Percentiles rank a stretch among this genome's conserved stretches.
Evolutionary conservation across 2,113 vertebrate genomes (phyloP).

Genomic region (Tonatia bakeri): DNA sequence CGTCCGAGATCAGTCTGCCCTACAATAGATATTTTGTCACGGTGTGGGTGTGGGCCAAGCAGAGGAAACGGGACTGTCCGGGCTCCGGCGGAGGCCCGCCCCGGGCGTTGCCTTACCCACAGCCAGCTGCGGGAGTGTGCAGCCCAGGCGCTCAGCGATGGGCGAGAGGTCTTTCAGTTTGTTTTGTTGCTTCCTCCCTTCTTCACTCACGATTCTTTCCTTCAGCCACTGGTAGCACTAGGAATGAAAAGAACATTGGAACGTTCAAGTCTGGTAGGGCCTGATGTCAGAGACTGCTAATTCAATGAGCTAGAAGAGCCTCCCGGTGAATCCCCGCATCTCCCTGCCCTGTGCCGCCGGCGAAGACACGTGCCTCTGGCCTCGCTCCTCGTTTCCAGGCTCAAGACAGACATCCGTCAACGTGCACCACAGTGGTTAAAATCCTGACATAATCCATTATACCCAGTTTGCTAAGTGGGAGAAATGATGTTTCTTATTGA

Average conservation of each 20-base stretch:
- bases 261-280: background rate
- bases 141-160: constrained; percentile 94
- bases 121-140: constrained; percentile 96
- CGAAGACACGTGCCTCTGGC: background rate
- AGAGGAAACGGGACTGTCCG: accelerated
- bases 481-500: background rate
- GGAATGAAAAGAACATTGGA: background rate
- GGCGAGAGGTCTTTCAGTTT: constrained; percentile 95
- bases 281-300: background rate
- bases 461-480: background rate
- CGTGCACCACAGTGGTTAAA: background rate
- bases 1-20: background rate
- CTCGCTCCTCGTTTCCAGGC: background rate
- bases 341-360: background rate
- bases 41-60: accelerated
- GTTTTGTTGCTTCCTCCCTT: constrained; percentile 93
- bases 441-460: background rate
- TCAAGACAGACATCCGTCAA: background rate
- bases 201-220: constrained; percentile 96
- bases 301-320: background rate
- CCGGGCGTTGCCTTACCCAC: constrained; percentile 85
- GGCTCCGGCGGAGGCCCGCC: background rate
- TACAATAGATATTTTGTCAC: background rate
- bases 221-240: constrained; percentile 99
- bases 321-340: background rate